A percentile compares a stretch with the other conserved stretches of the same genome.
Evolutionary conservation across 2,113 vertebrate genomes (phyloP).

Genomic region (Chamaea fasciata): DNA sequence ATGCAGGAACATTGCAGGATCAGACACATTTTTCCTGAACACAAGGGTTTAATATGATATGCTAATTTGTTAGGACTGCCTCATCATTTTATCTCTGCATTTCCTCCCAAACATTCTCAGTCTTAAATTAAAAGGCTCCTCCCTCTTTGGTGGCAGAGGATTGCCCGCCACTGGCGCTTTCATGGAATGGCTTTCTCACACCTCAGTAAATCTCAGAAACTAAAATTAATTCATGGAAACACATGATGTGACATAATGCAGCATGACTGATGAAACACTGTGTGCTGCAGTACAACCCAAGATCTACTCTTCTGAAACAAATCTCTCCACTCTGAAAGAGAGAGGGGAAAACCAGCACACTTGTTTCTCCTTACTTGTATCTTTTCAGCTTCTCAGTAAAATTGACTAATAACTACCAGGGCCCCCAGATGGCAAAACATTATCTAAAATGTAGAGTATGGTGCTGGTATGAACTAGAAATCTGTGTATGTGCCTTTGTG

Average conservation of each 20-base stretch:
- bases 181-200: constrained; percentile 56
- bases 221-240: constrained; percentile 62
- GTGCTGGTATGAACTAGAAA: neutral
- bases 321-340: constrained; percentile 36
- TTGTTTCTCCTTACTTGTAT: constrained; percentile 18
- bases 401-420: neutral
- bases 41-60: neutral
- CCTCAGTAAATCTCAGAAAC: constrained; percentile 55
- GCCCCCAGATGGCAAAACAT: neutral
- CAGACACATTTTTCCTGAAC: neutral
- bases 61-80: neutral
- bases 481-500: fast-evolving
- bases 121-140: neutral
- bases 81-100: neutral
- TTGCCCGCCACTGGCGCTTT: neutral
- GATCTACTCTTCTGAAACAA: constrained; percentile 60
- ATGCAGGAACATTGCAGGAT: neutral
- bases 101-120: neutral
- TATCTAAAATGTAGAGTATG: neutral
- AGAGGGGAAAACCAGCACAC: neutral
- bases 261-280: constrained; percentile 67
- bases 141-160: neutral
- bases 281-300: constrained; percentile 24
- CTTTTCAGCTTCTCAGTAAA: neutral
- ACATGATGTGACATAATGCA: constrained; percentile 58